Conservation (phyloP, 2,797 vertebrate species). For the Hozukius guyotensis region DNA sequence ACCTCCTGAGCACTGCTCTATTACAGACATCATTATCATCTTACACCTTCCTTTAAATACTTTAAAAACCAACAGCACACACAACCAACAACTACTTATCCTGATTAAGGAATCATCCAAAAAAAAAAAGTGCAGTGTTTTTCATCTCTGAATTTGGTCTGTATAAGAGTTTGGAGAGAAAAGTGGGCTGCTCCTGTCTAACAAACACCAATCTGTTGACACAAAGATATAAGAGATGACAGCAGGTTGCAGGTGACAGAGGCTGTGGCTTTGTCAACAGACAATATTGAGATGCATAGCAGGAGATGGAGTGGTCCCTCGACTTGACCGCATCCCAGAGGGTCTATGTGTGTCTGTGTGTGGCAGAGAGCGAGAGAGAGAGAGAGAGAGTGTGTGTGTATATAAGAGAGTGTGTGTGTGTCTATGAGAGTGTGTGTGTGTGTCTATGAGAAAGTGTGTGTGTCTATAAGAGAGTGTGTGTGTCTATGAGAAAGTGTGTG, state of each 20-base stretch:
- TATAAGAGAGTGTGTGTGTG: too few species aligned
- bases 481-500: too few species aligned
- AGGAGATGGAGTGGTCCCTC: conserved; percentile 20
- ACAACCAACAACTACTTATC: not conserved
- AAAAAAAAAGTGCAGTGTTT: not conserved
- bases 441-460: not conserved
- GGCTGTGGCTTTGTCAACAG: conserved; percentile 19
- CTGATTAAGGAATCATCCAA: not conserved
- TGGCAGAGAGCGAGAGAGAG: not conserved
- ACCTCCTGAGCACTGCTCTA: too few species aligned
- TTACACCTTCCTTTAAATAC: too few species aligned
- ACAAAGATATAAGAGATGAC: not conserved
- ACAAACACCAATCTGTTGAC: conserved; percentile 25
- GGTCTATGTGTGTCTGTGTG: not conserved
- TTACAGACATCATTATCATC: too few species aligned
- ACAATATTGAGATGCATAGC: conserved; percentile 2
- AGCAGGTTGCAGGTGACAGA: conserved; percentile 35
- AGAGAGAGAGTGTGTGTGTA: not conserved
- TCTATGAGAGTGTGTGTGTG: too few species aligned
- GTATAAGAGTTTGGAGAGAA: not conserved
- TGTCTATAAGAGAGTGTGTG: not conserved
- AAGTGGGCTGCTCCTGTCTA: not conserved
- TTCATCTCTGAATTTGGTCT: not conserved
- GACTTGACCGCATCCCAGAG: conserved; percentile 7
- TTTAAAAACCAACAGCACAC: too few species aligned